phyloP scores from a whole-genome alignment of 1,140 invertebrate species.

The Rhopalosiphum padi region DNA sequence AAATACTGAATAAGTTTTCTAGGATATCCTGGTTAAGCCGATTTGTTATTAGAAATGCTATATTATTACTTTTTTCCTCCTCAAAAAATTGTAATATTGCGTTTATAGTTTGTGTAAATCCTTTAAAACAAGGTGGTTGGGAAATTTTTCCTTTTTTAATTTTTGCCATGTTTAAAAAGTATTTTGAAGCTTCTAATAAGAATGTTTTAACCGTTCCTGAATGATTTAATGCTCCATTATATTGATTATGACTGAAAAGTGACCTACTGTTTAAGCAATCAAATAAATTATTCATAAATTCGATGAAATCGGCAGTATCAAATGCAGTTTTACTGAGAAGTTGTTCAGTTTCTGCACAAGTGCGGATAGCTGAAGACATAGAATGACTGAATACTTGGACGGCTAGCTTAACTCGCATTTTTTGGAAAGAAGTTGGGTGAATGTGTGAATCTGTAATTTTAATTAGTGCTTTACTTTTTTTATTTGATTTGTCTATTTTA shows the following conservation, averaged over 20 bases:
- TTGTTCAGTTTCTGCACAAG: not conserved
- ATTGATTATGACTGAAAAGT: not conserved
- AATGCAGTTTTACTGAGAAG: not conserved
- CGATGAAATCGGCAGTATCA: not conserved
- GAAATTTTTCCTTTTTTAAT: constrained; percentile 5
- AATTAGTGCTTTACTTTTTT: not conserved
- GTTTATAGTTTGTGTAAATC: too few relatives aligned
- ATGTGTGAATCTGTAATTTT: not conserved
- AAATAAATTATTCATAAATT: constrained; percentile 19
- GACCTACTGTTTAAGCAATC: not conserved
- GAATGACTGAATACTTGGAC: not conserved
- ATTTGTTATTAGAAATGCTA: not conserved
- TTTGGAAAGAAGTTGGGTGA: not conserved
- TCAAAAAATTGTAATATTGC: not conserved
- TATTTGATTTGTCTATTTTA: not conserved
- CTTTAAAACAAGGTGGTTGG: not conserved
- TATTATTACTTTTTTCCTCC: not conserved
- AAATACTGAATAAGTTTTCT: not conserved
- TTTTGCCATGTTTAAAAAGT: not conserved
- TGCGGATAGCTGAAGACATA: not conserved
- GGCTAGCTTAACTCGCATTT: not conserved
- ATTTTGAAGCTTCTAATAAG: not conserved
- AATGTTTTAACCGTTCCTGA: not conserved
- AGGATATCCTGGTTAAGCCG: not conserved
- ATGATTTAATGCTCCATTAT: not conserved